Evolutionary conservation across 2,797 vertebrate genomes (phyloP).

Genomic region (Hozukius guyotensis): DNA sequence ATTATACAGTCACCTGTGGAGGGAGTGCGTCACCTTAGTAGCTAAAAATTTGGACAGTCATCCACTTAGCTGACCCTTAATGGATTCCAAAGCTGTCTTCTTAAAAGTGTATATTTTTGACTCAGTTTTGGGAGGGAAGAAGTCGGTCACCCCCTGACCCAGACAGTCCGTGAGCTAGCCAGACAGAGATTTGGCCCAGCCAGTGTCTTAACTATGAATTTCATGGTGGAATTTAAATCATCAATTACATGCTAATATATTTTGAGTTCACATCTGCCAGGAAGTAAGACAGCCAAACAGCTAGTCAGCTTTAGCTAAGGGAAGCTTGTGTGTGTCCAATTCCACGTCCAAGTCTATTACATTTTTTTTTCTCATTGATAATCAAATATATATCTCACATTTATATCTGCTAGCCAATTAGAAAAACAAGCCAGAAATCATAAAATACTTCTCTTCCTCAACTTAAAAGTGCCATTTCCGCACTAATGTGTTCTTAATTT

Average conservation of each 20-base stretch:
- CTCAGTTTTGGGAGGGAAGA: neutral
- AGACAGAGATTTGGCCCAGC: neutral
- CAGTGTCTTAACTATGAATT: neutral
- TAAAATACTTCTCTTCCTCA: neutral
- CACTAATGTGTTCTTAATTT: conserved; percentile 27
- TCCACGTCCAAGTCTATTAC: neutral
- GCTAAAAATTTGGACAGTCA: neutral
- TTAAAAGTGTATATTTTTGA: neutral
- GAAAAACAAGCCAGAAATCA: neutral
- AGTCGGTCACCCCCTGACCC: neutral
- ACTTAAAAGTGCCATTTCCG: conserved; percentile 20
- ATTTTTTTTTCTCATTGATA: neutral
- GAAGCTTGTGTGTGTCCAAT: neutral
- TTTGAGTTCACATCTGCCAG: neutral
- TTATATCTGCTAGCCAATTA: conserved; percentile 4
- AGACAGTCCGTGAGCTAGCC: neutral
- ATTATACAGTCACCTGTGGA: conserved; percentile 5
- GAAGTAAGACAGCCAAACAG: neutral
- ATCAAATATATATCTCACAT: neutral
- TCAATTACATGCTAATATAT: conserved; percentile 2
- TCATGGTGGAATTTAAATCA: neutral
- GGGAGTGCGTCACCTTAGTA: neutral
- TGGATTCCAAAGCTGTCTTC: neutral
- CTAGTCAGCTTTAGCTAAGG: neutral
- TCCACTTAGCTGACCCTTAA: neutral